phyloP scores from a whole-genome alignment of 2,888 invertebrate genomes.

The Deroplatys truncata region DNA sequence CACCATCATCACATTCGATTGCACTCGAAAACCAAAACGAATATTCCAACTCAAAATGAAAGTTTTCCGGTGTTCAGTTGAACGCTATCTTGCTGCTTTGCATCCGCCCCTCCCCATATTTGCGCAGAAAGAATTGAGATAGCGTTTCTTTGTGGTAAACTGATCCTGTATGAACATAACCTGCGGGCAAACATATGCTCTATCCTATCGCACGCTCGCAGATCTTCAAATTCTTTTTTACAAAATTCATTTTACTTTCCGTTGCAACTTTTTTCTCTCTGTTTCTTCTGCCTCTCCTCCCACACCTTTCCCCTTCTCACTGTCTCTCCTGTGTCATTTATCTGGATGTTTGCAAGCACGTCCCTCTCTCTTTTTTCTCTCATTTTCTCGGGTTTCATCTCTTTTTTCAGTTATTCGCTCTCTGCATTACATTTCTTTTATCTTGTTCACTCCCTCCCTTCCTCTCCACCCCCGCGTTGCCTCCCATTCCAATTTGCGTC shows the following conservation, averaged over 20 bases:
- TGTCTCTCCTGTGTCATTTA: not conserved
- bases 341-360: not conserved
- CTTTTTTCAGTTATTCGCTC: not conserved
- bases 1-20: too few species aligned
- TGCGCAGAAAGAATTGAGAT: too few species aligned
- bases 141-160: not conserved
- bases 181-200: not conserved
- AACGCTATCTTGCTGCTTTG: too few species aligned
- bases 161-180: not conserved
- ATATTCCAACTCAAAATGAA: too few species aligned
- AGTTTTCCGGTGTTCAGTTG: too few species aligned
- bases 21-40: too few species aligned
- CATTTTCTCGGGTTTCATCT: not conserved
- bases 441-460: constrained; percentile 24
- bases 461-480: constrained; percentile 25
- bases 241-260: constrained; percentile 13
- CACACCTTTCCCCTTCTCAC: not conserved
- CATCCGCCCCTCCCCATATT: too few species aligned
- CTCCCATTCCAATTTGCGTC: constrained; percentile 61
- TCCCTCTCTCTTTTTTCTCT: not conserved
- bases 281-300: not conserved
- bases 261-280: constrained; percentile 8
- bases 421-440: not conserved
- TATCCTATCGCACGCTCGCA: not conserved
- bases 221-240: constrained; percentile 7